These are phyloP conservation scores for Ophioderma brevispina DNA, from an alignment of 35 echinoderm and acorn worm genomes.

Conservation along the genomic window DNA sequence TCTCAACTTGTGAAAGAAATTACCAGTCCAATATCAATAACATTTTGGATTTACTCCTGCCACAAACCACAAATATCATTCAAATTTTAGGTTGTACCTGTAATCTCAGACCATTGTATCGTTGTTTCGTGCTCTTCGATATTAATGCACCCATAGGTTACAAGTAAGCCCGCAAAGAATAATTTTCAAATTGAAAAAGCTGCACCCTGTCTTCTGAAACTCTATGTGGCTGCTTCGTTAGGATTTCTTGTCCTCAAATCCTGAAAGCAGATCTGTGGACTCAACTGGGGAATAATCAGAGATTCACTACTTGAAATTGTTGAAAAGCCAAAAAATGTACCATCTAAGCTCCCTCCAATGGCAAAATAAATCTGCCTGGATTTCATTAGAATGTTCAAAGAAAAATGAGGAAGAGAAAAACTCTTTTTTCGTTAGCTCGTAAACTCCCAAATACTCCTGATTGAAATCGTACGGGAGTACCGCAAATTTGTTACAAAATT, in stretches of 20 bases:
- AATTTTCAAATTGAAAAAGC: conserved; percentile 46
- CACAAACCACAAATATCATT: conserved; percentile 4
- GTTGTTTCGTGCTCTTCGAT: conserved; percentile 15
- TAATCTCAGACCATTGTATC: conserved; percentile 41
- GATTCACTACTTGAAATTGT: background rate
- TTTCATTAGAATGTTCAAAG: conserved; percentile 19
- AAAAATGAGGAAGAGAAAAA: conserved; percentile 56
- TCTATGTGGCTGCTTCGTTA: background rate
- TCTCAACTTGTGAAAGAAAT: conserved; percentile 13
- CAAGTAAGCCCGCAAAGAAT: background rate
- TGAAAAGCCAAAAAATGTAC: background rate
- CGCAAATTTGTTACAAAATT: conserved; percentile 4
- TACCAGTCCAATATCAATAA: conserved; percentile 36
- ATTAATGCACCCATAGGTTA: conserved; percentile 31
- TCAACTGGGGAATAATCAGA: conserved; percentile 38
- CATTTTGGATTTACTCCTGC: background rate
- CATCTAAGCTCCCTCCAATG: conserved; percentile 35
- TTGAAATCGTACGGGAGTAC: background rate
- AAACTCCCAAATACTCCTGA: background rate
- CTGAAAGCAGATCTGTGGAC: conserved; percentile 32
- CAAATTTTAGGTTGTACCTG: conserved; percentile 1
- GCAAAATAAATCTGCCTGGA: conserved; percentile 27
- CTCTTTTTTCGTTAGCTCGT: background rate
- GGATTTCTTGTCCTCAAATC: conserved; percentile 40
- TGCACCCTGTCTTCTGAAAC: background rate